Evolutionary conservation across 2,113 vertebrate species (phyloP).

Genomic region (Uria lomvia): DNA sequence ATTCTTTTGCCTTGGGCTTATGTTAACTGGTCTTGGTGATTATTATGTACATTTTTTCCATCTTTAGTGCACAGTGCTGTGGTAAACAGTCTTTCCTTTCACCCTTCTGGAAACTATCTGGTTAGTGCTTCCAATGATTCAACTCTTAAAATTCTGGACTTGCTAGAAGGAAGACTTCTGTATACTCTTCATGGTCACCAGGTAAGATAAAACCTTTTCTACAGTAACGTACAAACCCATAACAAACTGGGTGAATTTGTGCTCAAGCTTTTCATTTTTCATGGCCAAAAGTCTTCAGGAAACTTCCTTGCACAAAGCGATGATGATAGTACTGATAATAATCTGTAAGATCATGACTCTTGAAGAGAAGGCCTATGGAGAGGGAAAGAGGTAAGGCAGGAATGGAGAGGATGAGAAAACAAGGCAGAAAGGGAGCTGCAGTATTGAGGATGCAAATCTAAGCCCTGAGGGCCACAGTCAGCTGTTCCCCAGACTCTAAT

Average conservation of each 20-base stretch:
- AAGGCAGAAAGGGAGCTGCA: background rate
- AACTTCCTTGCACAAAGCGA: background rate
- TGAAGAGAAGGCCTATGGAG: background rate
- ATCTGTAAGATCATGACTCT: background rate
- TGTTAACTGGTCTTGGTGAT: background rate
- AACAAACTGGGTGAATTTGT: background rate
- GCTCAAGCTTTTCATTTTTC: background rate
- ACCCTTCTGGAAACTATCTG: slow-evolving; percentile 89
- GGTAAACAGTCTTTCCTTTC: slow-evolving; percentile 92
- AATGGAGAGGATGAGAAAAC: background rate
- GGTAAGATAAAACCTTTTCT: slow-evolving; percentile 74
- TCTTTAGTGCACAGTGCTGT: slow-evolving; percentile 85
- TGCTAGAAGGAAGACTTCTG: slow-evolving; percentile 90
- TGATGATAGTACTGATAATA: background rate
- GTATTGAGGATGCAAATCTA: background rate
- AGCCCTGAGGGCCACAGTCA: background rate
- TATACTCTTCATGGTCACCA: slow-evolving; percentile 96
- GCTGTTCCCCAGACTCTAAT: background rate
- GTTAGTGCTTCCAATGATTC: slow-evolving; percentile 93
- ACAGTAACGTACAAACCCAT: background rate
- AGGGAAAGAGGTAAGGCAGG: background rate
- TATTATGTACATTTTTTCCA: background rate
- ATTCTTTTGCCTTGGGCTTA: background rate
- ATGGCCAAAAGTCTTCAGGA: background rate
- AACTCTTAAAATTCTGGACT: slow-evolving; percentile 93